Percentiles rank a stretch among this genome's conserved stretches.
Conservation (phyloP, 2,113 vertebrate species). For the Smithornis capensis region DNA sequence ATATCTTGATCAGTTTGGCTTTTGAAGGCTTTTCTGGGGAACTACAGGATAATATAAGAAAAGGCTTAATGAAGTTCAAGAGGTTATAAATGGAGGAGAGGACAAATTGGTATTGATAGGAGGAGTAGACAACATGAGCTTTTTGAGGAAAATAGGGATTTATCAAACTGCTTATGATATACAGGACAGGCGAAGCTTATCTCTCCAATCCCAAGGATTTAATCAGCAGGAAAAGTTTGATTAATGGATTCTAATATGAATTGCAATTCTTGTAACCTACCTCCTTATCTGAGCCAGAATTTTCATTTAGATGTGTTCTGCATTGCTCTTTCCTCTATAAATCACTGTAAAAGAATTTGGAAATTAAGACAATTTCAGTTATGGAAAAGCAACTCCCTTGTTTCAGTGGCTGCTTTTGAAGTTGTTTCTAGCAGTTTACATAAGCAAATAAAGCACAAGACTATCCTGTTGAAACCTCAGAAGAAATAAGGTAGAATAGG, state of each 20-base stretch:
- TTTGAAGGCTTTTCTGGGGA: background rate
- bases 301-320: constrained; percentile 11
- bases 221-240: background rate
- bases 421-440: background rate
- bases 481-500: background rate
- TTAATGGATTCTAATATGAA: background rate
- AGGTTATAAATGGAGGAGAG: background rate
- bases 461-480: background rate
- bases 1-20: background rate
- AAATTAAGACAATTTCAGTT: background rate
- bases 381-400: background rate
- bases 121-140: background rate
- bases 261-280: background rate
- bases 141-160: background rate
- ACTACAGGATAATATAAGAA: background rate
- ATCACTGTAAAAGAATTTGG: constrained; percentile 76
- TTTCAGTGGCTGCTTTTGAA: background rate
- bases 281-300: background rate
- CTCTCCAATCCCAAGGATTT: background rate
- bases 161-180: background rate
- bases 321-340: constrained; percentile 80
- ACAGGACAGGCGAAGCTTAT: background rate
- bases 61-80: background rate
- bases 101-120: background rate
- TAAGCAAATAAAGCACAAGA: background rate